Percentiles rank a stretch among this genome's conserved stretches.
phyloP scores from a whole-genome alignment of 2,888 invertebrate species.

The Drosophila prolongata region DNA sequence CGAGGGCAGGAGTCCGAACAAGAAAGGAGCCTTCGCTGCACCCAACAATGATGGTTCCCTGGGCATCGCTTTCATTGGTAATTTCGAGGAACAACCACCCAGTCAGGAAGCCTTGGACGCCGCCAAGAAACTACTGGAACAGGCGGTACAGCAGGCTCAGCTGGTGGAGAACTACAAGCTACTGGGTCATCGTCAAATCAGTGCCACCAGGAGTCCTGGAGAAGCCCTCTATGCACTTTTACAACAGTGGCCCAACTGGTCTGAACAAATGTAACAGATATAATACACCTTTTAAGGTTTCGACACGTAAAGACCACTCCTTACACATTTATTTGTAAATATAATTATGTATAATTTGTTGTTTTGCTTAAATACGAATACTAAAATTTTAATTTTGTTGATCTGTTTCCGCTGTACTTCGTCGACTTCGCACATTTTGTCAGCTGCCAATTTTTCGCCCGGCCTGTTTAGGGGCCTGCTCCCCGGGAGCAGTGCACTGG shows the following conservation, averaged over 20 bases:
- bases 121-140: conserved; percentile 86
- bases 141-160: conserved; percentile 87
- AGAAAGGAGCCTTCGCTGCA: conserved; percentile 89
- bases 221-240: conserved; percentile 87
- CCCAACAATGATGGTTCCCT: conserved; percentile 88
- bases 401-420: conserved; percentile 61
- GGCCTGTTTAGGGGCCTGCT: conserved; percentile 43
- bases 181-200: conserved; percentile 88
- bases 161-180: conserved; percentile 88
- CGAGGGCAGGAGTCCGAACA: conserved; percentile 89
- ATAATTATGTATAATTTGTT: conserved; percentile 80
- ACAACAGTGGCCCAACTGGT: conserved; percentile 88
- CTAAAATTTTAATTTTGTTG: conserved; percentile 77
- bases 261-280: conserved; percentile 19
- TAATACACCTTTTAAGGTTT: conserved; percentile 48
- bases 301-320: conserved; percentile 75
- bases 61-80: conserved; percentile 90
- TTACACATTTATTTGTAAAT: conserved; percentile 78
- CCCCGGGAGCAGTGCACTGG: conserved; percentile 68
- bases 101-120: conserved; percentile 86
- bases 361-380: conserved; percentile 77
- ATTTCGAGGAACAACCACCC: conserved; percentile 86
- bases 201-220: conserved; percentile 89
- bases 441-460: conserved; percentile 23
- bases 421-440: conserved; percentile 51